These are phyloP conservation scores for Physeter macrocephalus DNA, from an alignment of 2,113 vertebrate genomes.

Conservation along the genomic window DNA sequence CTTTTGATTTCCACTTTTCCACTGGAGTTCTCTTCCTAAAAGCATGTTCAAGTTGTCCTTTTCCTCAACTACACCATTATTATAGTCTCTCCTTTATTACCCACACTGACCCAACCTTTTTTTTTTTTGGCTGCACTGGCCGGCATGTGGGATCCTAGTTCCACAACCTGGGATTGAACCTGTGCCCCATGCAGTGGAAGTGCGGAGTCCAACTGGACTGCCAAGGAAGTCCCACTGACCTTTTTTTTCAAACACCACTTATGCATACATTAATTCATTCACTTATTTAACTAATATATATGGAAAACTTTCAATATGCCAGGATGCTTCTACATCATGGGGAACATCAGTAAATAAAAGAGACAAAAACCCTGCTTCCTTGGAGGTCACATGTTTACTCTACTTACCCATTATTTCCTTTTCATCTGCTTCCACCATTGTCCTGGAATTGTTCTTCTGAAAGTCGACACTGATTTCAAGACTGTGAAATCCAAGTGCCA, in stretches of 20 bases:
- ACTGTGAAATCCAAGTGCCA: background rate
- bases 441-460: slow-evolving; percentile 15
- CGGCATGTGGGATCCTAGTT: no score
- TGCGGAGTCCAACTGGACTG: no score
- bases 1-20: background rate
- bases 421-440: background rate
- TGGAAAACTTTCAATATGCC: background rate
- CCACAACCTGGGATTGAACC: no score
- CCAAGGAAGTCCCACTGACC: background rate
- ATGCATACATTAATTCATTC: background rate
- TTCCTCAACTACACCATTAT: background rate
- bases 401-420: background rate
- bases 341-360: background rate
- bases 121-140: background rate
- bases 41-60: background rate
- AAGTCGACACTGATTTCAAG: background rate
- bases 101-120: background rate
- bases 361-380: background rate
- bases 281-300: background rate
- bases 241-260: background rate
- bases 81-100: background rate
- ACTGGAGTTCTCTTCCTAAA: background rate
- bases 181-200: no score
- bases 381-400: background rate
- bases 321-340: background rate